These are phyloP conservation scores for Corydoras maculifer DNA, from an alignment of 2,113 vertebrate genomes.

Conservation along the genomic window DNA sequence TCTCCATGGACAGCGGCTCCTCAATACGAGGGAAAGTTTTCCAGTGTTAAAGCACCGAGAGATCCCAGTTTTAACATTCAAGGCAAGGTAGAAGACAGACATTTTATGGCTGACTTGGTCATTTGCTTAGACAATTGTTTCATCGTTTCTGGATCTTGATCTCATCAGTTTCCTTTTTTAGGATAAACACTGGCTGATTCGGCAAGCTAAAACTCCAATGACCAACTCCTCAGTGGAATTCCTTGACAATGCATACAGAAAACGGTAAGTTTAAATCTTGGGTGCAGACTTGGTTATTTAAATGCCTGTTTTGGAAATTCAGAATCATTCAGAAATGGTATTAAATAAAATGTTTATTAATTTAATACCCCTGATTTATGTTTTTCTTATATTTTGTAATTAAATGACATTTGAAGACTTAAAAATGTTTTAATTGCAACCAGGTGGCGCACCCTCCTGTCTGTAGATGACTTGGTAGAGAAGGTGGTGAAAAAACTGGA, in stretches of 20 bases:
- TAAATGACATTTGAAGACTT: background rate
- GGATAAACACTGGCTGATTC: conserved; percentile 98
- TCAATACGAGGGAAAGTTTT: conserved; percentile 81
- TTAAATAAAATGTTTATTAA: too few species aligned
- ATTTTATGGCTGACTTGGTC: background rate
- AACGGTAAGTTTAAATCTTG: conserved; percentile 64
- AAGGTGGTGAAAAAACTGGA: conserved; percentile 82
- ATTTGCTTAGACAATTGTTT: background rate
- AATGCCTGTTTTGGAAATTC: too few species aligned
- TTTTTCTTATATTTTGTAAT: too few species aligned
- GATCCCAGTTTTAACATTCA: conserved; percentile 90
- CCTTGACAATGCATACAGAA: conserved; percentile 86
- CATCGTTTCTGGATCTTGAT: background rate
- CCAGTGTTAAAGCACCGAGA: conserved; percentile 78
- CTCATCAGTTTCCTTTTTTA: conserved; percentile 44
- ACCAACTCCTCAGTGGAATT: conserved; percentile 86
- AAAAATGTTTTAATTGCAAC: background rate
- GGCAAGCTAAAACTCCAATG: conserved; percentile 97
- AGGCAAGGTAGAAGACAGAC: conserved; percentile 70
- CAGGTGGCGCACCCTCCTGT: conserved; percentile 93
- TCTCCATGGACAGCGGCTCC: conserved; percentile 92
- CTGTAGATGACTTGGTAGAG: conserved; percentile 92
- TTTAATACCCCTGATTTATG: too few species aligned
- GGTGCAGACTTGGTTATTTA: too few species aligned
- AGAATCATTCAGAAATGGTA: too few species aligned